Base-by-base conservation (phyloP, 2,113 vertebrate genomes). In the Opisthocomus hoazin region DNA sequence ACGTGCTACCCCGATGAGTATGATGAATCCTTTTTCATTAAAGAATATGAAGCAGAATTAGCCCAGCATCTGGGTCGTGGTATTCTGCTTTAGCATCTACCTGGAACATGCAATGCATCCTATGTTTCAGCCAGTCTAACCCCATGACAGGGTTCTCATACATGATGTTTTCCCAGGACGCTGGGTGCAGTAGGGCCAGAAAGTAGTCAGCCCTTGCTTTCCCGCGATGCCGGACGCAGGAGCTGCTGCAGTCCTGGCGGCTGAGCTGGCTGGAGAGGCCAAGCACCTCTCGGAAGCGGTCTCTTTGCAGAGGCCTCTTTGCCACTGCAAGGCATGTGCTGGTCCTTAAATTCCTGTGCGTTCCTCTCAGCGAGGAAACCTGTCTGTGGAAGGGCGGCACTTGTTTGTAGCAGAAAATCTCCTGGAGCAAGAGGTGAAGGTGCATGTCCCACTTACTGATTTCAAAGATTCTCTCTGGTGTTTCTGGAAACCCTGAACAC, bases 161-260 rank as follows among this genome's bases (percentile, higher is more conserved):
- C 15, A 3, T 0, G 0, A 2, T 3, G 2, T 4, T 4, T 6
- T 81, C n/a, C 15, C 3, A 29, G 77, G 18, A 10, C 16, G 32
- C 13, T 15, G 39, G 21, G 36, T 37, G 36, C 27, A 50, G 0
- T 26, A 45, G 30, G 12, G 6, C 7, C 58, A 50, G 17, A 63
- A 21, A 56, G 36, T 2, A 8, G 50, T 24, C 13, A 21, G 13
- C 29, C 6, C 8, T 34, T 3, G 15, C 26, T 60, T 34, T 45
- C 36, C 39, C 73, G 65, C 0, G 6, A 16, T 41, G 54, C 41
- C 19, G 64, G 36, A 48, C 0, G 0, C 26, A 10, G 66, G 46
- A 86, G 27, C 30, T 2, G 5, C 46, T 29, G 43, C 80, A 57
- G 37, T 24, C 57, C 37, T 22, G 29, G n/a, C 1, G 16, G 39